Evolutionary conservation across 2,888 invertebrate species (phyloP).

Genomic region (Danaus chrysippus): DNA sequence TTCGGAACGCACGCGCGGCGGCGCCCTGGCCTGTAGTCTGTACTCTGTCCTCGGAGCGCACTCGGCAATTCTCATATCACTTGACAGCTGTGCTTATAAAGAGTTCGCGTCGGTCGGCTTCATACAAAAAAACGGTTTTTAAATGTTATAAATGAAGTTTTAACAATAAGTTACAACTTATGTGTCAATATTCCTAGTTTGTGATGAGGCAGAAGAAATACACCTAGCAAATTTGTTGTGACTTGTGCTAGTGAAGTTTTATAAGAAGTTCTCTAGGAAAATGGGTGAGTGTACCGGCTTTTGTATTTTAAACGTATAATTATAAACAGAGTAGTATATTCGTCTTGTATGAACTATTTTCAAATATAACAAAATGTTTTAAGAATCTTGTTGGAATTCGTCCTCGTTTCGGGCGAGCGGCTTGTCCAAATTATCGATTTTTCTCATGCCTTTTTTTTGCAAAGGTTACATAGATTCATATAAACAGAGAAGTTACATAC

Average conservation of each 20-base stretch:
- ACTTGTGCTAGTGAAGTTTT: conserved; percentile 35
- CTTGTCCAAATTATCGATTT: conserved; percentile 68
- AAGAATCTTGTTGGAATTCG: conserved; percentile 40
- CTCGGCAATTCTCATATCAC: neutral
- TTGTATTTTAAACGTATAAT: conserved; percentile 4
- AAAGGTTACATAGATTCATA: conserved; percentile 10
- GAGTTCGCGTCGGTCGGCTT: conserved; percentile 30
- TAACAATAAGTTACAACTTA: conserved; percentile 34
- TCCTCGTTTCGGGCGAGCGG: conserved; percentile 20
- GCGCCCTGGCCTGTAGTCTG: conserved; percentile 10
- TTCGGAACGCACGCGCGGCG: conserved; percentile 47
- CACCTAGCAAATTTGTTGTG: conserved; percentile 36
- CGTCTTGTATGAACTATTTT: conserved; percentile 9
- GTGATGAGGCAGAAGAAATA: conserved; percentile 55
- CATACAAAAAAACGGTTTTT: conserved; percentile 30
- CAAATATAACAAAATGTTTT: conserved; percentile 7
- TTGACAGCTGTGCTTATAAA: conserved; percentile 43
- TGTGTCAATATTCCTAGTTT: conserved; percentile 46
- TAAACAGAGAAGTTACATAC: neutral
- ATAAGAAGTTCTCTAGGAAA: conserved; percentile 45
- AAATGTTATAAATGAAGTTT: conserved; percentile 33
- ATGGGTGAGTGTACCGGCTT: conserved; percentile 72
- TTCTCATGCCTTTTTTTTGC: conserved; percentile 49
- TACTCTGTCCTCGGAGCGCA: neutral
- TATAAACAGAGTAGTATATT: conserved; percentile 4